A percentile compares a stretch with the other conserved stretches of the same genome.
phyloP scores from a whole-genome alignment of 2,888 invertebrate genomes.

The Mongoloraphidia duomilia region DNA sequence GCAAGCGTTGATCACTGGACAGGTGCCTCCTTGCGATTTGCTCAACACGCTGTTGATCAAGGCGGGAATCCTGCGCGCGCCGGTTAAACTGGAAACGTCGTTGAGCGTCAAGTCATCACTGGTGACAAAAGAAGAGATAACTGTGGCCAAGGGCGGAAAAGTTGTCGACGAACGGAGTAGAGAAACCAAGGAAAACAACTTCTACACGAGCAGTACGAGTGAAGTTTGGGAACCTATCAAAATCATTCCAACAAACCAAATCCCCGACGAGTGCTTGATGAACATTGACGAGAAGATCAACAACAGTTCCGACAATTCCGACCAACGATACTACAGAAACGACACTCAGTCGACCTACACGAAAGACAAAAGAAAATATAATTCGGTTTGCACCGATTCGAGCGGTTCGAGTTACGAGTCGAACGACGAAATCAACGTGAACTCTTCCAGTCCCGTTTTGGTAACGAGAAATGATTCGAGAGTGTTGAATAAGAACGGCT shows the following conservation, averaged over 20 bases:
- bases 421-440: conserved; percentile 14
- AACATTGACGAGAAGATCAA: neutral
- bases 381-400: conserved; percentile 20
- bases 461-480: neutral
- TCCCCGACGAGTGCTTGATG: conserved; percentile 1
- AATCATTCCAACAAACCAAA: conserved; percentile 14
- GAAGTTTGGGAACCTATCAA: conserved; percentile 49
- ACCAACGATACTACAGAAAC: neutral
- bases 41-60: conserved; percentile 51
- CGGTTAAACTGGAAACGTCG: conserved; percentile 55
- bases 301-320: neutral
- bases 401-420: conserved; percentile 29
- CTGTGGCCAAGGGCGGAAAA: conserved; percentile 48
- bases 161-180: conserved; percentile 54
- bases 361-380: conserved; percentile 4
- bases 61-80: conserved; percentile 48
- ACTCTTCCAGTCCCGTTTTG: conserved; percentile 1
- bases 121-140: conserved; percentile 55
- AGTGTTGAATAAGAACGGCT: conserved; percentile 1
- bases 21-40: conserved; percentile 55
- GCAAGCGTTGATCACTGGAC: conserved; percentile 50
- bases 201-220: conserved; percentile 48
- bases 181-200: conserved; percentile 57
- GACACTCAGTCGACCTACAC: neutral
- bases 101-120: conserved; percentile 55